Evolutionary conservation across 2,888 invertebrate genomes (phyloP).

Genomic region (Holacanthella duospinosa): DNA sequence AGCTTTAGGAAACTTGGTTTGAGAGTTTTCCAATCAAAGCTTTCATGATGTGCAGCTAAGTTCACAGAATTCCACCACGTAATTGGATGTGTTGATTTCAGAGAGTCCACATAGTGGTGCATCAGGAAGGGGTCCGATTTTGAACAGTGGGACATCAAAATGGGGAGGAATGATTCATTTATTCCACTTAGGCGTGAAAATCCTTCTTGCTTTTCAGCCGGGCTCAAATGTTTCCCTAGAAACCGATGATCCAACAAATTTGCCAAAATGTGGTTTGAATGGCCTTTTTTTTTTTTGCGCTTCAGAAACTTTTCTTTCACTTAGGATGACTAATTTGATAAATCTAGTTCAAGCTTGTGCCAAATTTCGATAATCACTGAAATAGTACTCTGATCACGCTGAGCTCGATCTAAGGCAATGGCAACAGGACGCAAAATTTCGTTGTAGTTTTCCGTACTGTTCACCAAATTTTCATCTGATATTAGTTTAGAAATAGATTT

Average conservation of each 20-base stretch:
- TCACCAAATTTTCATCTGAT: not conserved
- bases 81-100: not conserved
- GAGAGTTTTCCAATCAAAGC: not conserved
- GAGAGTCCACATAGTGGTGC: not conserved
- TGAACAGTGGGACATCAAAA: not conserved
- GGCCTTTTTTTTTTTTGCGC: not conserved
- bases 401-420: not conserved
- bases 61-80: not conserved
- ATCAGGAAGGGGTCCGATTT: not conserved
- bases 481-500: not conserved
- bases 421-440: not conserved
- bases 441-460: not conserved
- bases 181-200: not conserved
- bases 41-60: no score
- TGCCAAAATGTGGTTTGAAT: not conserved
- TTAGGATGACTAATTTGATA: not conserved
- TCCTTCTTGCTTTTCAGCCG: not conserved
- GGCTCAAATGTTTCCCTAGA: not conserved
- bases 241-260: not conserved
- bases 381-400: not conserved
- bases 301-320: constrained; percentile 1
- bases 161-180: not conserved
- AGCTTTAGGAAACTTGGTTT: not conserved
- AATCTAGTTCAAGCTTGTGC: not conserved
- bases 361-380: not conserved